phyloP scores from a whole-genome alignment of 2,888 invertebrate genomes.

The Apamea epomidion region DNA sequence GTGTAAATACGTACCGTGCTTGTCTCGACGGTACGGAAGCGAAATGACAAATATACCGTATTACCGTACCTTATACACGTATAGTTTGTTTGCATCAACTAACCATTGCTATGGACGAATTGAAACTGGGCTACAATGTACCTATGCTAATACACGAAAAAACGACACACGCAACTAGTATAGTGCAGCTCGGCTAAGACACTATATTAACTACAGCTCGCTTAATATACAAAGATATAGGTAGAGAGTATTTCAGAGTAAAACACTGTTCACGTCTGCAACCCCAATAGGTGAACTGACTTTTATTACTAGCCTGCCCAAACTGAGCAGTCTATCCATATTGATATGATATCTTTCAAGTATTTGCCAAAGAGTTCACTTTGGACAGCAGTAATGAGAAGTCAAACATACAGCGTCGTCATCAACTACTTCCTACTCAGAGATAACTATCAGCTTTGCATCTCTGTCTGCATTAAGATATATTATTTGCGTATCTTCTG shows the following conservation, averaged over 20 bases:
- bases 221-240: constrained; percentile 72
- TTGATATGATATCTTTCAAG: constrained; percentile 11
- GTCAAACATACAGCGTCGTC: constrained; percentile 59
- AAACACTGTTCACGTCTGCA: constrained; percentile 74
- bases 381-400: constrained; percentile 76
- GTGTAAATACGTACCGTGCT: constrained; percentile 94
- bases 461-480: constrained; percentile 81
- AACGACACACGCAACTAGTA: constrained; percentile 87
- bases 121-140: constrained; percentile 84
- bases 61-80: constrained; percentile 87
- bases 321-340: constrained; percentile 20
- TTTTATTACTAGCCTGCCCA: constrained; percentile 68
- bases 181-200: constrained; percentile 86
- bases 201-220: constrained; percentile 80
- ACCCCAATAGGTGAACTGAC: constrained; percentile 58
- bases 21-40: constrained; percentile 95
- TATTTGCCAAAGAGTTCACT: constrained; percentile 28
- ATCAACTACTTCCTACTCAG: constrained; percentile 62
- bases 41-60: constrained; percentile 83
- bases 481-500: constrained; percentile 78
- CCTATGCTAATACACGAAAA: constrained; percentile 86
- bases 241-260: constrained; percentile 66
- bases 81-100: constrained; percentile 89
- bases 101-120: constrained; percentile 85
- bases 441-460: constrained; percentile 80